A percentile compares a stretch with the other conserved stretches of the same genome.
These are phyloP conservation scores for Drosophila biarmipes DNA, from an alignment of 1,140 invertebrate species.

Conservation along the genomic window DNA sequence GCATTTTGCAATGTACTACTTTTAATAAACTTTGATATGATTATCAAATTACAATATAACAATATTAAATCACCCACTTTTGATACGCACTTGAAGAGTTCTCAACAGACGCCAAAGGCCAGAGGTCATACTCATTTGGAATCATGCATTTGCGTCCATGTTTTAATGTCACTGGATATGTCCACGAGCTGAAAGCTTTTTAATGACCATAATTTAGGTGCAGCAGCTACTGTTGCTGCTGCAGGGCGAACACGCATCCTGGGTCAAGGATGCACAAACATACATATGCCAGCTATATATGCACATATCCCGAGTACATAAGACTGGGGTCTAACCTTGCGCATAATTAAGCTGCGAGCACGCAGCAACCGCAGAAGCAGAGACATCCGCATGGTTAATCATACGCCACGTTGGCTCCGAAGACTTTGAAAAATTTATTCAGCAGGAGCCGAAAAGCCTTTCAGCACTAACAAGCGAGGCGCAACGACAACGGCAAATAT, in stretches of 20 bases:
- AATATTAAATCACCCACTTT: neutral
- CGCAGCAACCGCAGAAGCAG: slow-evolving; percentile 55
- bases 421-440: slow-evolving; percentile 60
- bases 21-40: no score
- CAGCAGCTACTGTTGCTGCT: slow-evolving; percentile 10
- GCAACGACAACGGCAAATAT: slow-evolving; percentile 68
- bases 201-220: slow-evolving; percentile 59
- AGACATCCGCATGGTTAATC: slow-evolving; percentile 73
- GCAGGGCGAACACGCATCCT: slow-evolving; percentile 17
- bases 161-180: slow-evolving; percentile 52
- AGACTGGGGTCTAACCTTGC: slow-evolving; percentile 35
- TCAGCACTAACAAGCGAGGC: slow-evolving; percentile 68
- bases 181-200: slow-evolving; percentile 67
- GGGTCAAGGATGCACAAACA: slow-evolving; percentile 64
- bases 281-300: slow-evolving; percentile 16
- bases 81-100: neutral
- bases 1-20: no score
- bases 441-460: slow-evolving; percentile 58
- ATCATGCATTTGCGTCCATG: slow-evolving; percentile 16
- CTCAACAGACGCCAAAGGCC: neutral
- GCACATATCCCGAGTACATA: neutral
- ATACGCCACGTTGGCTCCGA: slow-evolving; percentile 62
- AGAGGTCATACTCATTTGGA: slow-evolving; percentile 19
- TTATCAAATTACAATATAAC: no score
- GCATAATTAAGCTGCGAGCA: slow-evolving; percentile 67